Conservation (phyloP, 2,113 vertebrate species). For the Craseonycteris thonglongyai region DNA sequence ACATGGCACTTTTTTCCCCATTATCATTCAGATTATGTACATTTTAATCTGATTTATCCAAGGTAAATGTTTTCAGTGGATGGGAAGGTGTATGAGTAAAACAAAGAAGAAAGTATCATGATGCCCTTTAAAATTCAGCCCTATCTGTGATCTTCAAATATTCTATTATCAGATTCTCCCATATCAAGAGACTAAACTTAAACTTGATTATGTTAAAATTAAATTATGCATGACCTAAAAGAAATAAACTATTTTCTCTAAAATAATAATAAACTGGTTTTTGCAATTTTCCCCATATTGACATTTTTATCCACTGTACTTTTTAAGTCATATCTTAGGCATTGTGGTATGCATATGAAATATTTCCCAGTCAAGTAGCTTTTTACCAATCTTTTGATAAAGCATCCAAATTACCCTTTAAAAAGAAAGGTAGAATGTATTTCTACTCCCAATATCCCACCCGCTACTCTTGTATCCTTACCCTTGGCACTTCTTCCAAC, state of each 20-base stretch:
- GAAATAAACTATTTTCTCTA: not conserved
- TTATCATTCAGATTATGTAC: not conserved
- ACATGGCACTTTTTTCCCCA: not conserved
- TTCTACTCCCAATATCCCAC: not conserved
- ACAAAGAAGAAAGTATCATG: not conserved
- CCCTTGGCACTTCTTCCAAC: not conserved
- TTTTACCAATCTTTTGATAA: not conserved
- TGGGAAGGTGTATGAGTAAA: not conserved
- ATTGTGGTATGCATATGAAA: not conserved
- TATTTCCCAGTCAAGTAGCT: not conserved
- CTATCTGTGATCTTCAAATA: not conserved
- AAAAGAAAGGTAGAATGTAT: not conserved
- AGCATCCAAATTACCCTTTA: not conserved
- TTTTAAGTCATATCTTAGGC: not conserved
- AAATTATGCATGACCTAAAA: not conserved
- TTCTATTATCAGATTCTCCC: not conserved
- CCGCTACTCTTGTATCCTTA: not conserved
- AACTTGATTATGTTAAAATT: not conserved
- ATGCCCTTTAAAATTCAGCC: not conserved
- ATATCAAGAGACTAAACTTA: not conserved
- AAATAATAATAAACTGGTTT: not conserved
- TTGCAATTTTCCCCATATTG: not conserved
- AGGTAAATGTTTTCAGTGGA: not conserved
- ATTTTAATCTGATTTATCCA: not conserved
- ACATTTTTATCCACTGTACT: not conserved